Percentiles rank a stretch among this genome's conserved stretches.
phyloP scores from a whole-genome alignment of 2,888 invertebrate genomes.

The Amaurobius ferox region DNA sequence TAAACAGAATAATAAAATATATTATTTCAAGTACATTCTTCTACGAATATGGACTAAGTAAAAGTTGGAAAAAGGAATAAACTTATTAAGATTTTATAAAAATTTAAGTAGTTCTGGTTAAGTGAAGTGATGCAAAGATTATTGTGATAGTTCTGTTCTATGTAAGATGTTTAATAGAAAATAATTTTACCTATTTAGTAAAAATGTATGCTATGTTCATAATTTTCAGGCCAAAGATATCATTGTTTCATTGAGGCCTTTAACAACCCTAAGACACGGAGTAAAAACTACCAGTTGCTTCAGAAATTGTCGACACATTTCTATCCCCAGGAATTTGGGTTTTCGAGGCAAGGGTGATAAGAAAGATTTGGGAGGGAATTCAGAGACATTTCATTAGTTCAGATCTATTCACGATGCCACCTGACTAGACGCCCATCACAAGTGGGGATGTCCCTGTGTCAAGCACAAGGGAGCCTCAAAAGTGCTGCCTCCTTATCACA shows the following conservation, averaged over 20 bases:
- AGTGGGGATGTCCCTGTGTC: slow-evolving; percentile 43
- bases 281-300: slow-evolving; percentile 63
- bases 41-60: slow-evolving; percentile 3
- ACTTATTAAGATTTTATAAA: not conserved
- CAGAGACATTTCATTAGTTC: slow-evolving; percentile 62
- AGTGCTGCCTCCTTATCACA: slow-evolving; percentile 69
- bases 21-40: not conserved
- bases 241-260: slow-evolving; percentile 52
- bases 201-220: slow-evolving; percentile 5
- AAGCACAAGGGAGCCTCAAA: slow-evolving; percentile 56
- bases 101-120: not conserved
- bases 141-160: slow-evolving; percentile 12
- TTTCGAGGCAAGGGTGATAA: slow-evolving; percentile 54
- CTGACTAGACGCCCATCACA: slow-evolving; percentile 67
- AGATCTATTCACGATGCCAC: slow-evolving; percentile 51
- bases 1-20: not conserved
- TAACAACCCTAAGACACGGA: slow-evolving; percentile 48
- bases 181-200: slow-evolving; percentile 4
- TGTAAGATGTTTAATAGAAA: slow-evolving; percentile 10
- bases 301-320: slow-evolving; percentile 37
- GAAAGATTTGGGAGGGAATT: slow-evolving; percentile 57
- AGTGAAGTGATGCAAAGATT: slow-evolving; percentile 6
- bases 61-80: not conserved
- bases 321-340: slow-evolving; percentile 52
- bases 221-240: slow-evolving; percentile 42